These are phyloP conservation scores for Philaethria dido DNA, from an alignment of 2,888 invertebrate species.

Conservation along the genomic window DNA sequence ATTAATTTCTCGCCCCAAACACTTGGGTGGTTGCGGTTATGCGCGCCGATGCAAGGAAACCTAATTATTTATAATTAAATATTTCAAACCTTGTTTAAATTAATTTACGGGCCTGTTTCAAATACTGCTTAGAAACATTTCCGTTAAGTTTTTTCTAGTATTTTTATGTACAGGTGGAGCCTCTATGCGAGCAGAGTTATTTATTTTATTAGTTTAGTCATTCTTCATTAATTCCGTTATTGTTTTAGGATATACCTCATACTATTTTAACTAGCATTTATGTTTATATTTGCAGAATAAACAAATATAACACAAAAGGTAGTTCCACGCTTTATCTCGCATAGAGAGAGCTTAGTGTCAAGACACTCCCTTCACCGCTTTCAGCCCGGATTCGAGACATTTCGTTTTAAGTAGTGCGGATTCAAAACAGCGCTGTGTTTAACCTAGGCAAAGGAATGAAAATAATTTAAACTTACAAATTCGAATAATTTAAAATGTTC, in stretches of 20 bases:
- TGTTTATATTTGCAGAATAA: no score
- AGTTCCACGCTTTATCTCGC: no score
- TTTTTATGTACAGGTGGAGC: slow-evolving; percentile 16
- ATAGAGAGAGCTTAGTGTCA: no score
- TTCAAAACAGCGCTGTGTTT: no score
- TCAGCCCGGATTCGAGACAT: no score
- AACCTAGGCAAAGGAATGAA: no score
- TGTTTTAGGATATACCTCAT: not conserved
- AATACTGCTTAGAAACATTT: slow-evolving; percentile 23
- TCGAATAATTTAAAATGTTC: no score
- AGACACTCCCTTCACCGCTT: no score
- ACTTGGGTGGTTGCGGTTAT: slow-evolving; percentile 54
- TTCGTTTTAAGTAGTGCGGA: no score
- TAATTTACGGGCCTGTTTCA: slow-evolving; percentile 37
- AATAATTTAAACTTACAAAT: no score
- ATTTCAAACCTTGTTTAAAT: slow-evolving; percentile 38
- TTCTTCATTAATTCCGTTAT: not conserved
- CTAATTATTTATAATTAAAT: slow-evolving; percentile 71
- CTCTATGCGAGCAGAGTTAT: not conserved
- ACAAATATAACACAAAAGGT: no score
- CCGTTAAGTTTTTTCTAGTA: slow-evolving; percentile 33
- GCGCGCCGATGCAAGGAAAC: slow-evolving; percentile 52
- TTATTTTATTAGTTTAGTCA: not conserved
- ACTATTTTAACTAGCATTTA: no score
- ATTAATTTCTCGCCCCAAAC: slow-evolving; percentile 59